phyloP scores from a whole-genome alignment of 2,113 vertebrate species.

The human (Homo sapiens) region GRCh38 chrX:99311501-99312000 shows the following conservation, averaged over 20 bases:
- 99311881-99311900: neutral
- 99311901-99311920: neutral
- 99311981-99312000: neutral
- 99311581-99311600: neutral
- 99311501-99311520: neutral
- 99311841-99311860: constrained; percentile 39
- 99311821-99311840: constrained; percentile 47
- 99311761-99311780: neutral
- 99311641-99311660: neutral
- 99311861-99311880: neutral
- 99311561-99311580: neutral
- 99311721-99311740: neutral
- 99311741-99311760: constrained; percentile 4
- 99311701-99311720: constrained; percentile 30
- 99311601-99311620: neutral
- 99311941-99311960: neutral
- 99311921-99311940: constrained; percentile 35
- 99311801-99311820: neutral
- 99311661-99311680: neutral
- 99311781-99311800: constrained; percentile 32
- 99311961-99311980: constrained; percentile 21
- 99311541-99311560: neutral
- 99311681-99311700: neutral
- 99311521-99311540: neutral
- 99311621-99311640: neutral